These are phyloP conservation scores for Clarias macrocephalus DNA, from an alignment of 2,113 vertebrate genomes.

Conservation along the genomic window DNA sequence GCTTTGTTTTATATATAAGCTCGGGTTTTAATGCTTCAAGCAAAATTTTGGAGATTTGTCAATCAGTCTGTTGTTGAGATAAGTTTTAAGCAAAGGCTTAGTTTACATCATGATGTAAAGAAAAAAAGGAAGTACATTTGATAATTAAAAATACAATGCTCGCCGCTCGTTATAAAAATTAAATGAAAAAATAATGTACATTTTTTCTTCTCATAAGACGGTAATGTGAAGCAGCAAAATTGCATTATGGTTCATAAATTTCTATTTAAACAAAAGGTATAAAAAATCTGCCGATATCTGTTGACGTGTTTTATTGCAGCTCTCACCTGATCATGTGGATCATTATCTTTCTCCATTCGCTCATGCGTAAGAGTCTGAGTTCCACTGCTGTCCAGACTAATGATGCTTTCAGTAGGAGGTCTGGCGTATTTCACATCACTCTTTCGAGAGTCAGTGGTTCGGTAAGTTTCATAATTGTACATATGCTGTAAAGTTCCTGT, in stretches of 20 bases:
- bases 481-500: no score
- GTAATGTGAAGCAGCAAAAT: background rate
- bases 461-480: no score
- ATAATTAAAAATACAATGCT: background rate
- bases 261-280: background rate
- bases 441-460: no score
- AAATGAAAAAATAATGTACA: background rate
- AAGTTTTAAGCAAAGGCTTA: background rate
- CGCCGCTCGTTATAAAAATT: background rate
- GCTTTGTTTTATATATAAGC: background rate
- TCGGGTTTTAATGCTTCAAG: background rate
- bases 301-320: background rate
- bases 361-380: slow-evolving; percentile 24
- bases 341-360: background rate
- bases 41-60: background rate
- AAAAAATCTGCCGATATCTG: background rate
- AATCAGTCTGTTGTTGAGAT: background rate
- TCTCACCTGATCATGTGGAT: slow-evolving; percentile 41
- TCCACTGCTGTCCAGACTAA: slow-evolving; percentile 39
- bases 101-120: background rate
- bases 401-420: slow-evolving; percentile 41
- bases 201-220: background rate
- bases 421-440: slow-evolving; percentile 22
- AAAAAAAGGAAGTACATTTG: background rate
- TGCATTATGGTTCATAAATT: background rate